These are phyloP conservation scores for Anoncus sp. DNA, from an alignment of 2,888 invertebrate genomes.

Conservation along the genomic window DNA sequence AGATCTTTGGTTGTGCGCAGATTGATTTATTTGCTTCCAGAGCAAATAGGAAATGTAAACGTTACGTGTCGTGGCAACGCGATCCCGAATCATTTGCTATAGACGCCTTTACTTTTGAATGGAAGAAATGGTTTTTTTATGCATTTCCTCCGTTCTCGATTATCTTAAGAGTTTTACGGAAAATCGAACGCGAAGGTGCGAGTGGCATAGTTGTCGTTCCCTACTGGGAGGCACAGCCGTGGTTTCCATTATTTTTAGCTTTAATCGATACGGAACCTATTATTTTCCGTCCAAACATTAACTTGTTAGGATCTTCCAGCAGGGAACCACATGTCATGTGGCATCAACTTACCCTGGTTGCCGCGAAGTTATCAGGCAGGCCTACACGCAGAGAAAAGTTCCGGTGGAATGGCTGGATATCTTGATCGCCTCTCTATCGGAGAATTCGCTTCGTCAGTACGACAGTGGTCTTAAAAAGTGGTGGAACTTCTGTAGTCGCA, in stretches of 20 bases:
- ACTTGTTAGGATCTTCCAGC: conserved; percentile 65
- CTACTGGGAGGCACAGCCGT: conserved; percentile 44
- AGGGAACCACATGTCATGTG: conserved; percentile 64
- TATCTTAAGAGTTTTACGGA: conserved; percentile 66
- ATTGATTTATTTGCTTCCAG: conserved; percentile 37
- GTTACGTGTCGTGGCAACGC: conserved; percentile 27
- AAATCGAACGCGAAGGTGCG: conserved; percentile 61
- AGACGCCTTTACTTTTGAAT: conserved; percentile 41
- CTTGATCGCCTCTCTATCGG: conserved; percentile 11
- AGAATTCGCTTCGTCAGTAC: conserved; percentile 14
- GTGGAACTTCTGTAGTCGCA: conserved; percentile 50
- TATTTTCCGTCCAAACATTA: conserved; percentile 47
- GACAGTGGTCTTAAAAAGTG: conserved; percentile 32
- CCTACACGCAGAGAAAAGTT: conserved; percentile 5
- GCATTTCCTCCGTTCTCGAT: conserved; percentile 39
- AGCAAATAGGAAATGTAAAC: conserved; percentile 24
- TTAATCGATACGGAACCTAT: conserved; percentile 31
- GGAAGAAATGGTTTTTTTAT: conserved; percentile 39
- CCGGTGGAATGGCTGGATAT: conserved; percentile 5
- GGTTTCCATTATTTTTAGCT: conserved; percentile 40
- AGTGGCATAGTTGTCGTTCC: conserved; percentile 38
- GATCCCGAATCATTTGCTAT: conserved; percentile 41
- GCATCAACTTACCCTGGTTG: conserved; percentile 36
- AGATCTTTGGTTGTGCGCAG: conserved; percentile 8
- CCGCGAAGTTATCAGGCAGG: conserved; percentile 27